Conservation (phyloP, 2,113 vertebrate genomes). For the Takifugu bimaculatus region DNA sequence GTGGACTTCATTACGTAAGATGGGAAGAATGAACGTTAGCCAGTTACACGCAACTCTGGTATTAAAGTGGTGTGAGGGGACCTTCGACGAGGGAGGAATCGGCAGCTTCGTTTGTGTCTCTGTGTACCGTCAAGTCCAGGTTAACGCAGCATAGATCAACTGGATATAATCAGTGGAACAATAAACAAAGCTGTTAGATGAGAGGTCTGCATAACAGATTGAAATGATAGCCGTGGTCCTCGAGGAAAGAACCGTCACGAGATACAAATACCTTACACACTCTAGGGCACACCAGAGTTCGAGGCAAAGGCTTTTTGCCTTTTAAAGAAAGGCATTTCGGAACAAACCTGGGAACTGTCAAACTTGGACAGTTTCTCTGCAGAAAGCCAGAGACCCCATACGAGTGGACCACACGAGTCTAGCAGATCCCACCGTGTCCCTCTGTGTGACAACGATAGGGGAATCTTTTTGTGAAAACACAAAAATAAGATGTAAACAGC, state of each 20-base stretch:
- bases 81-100: neutral
- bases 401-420: slow-evolving; percentile 45
- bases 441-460: slow-evolving; percentile 30
- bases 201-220: slow-evolving; percentile 39
- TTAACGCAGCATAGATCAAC: slow-evolving; percentile 37
- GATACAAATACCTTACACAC: slow-evolving; percentile 52
- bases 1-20: slow-evolving; percentile 52
- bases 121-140: slow-evolving; percentile 20
- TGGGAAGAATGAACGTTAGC: slow-evolving; percentile 49
- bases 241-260: slow-evolving; percentile 37
- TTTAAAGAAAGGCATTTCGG: slow-evolving; percentile 74
- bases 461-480: too few species aligned
- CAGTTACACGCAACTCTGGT: slow-evolving; percentile 26
- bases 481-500: too few species aligned
- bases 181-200: slow-evolving; percentile 47
- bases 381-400: slow-evolving; percentile 52
- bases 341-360: slow-evolving; percentile 67
- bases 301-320: slow-evolving; percentile 61
- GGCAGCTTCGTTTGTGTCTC: neutral
- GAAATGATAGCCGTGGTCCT: slow-evolving; percentile 41
- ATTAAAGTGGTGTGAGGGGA: slow-evolving; percentile 26
- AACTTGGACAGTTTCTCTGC: slow-evolving; percentile 64
- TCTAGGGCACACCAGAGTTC: slow-evolving; percentile 38
- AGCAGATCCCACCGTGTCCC: slow-evolving; percentile 37
- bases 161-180: slow-evolving; percentile 38